These are phyloP conservation scores for Halcyon chelicuti DNA, from an alignment of 2,797 vertebrate genomes.

Conservation along the genomic window DNA sequence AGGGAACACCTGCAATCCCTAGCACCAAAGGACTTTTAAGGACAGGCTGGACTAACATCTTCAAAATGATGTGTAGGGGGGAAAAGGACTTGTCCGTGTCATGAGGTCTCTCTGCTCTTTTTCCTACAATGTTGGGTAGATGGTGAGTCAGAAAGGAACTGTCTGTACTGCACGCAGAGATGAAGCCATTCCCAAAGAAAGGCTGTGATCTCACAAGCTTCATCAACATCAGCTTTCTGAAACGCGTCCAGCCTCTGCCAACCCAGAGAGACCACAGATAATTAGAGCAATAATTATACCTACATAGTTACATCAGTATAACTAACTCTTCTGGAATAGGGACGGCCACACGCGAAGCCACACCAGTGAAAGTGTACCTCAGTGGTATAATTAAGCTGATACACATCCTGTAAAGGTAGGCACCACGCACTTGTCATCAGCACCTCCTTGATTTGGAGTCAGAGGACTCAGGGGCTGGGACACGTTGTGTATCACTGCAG, in stretches of 20 bases:
- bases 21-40: neutral
- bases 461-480: neutral
- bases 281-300: slow-evolving; percentile 46
- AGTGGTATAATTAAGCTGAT: slow-evolving; percentile 48
- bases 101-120: neutral
- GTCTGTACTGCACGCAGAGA: neutral
- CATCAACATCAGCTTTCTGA: slow-evolving; percentile 51
- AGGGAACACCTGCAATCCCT: neutral
- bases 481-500: neutral
- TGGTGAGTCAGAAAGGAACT: slow-evolving; percentile 48
- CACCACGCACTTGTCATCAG: neutral
- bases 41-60: neutral
- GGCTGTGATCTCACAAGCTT: slow-evolving; percentile 53
- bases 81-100: neutral
- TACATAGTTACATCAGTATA: slow-evolving; percentile 41
- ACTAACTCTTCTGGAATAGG: slow-evolving; percentile 23
- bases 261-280: slow-evolving; percentile 31
- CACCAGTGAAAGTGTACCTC: slow-evolving; percentile 50
- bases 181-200: slow-evolving; percentile 18
- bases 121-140: neutral
- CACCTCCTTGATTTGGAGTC: neutral
- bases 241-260: slow-evolving; percentile 27
- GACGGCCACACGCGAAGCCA: neutral
- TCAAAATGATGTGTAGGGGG: neutral
- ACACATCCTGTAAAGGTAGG: slow-evolving; percentile 9